Percentiles rank a stretch among this genome's conserved stretches.
These are phyloP conservation scores for Etheostoma spectabile DNA, from an alignment of 2,113 vertebrate genomes.

Conservation along the genomic window DNA sequence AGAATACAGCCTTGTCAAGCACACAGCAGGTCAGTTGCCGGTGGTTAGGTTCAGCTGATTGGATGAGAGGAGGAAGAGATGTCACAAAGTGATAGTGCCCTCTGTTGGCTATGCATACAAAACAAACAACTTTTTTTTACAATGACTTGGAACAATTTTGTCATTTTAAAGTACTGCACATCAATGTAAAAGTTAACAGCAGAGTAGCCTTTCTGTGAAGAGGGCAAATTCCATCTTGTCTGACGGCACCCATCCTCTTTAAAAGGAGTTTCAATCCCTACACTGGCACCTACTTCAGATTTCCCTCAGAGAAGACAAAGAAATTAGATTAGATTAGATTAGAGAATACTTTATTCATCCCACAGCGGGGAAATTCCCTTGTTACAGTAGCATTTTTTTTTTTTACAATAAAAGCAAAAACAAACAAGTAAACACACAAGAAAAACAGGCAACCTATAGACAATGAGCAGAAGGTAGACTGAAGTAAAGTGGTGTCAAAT, in stretches of 20 bases:
- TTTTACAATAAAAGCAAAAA: too few species aligned
- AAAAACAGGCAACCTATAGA: too few species aligned
- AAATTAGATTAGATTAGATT: too few species aligned
- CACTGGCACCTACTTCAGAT: not conserved
- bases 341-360: too few species aligned
- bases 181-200: not conserved
- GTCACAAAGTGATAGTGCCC: constrained; percentile 54
- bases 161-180: not conserved
- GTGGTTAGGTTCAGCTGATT: not conserved
- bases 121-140: not conserved
- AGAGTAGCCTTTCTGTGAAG: not conserved
- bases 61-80: not conserved
- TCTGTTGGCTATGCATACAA: constrained; percentile 39
- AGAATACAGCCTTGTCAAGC: not conserved
- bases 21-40: not conserved
- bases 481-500: too few species aligned
- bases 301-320: not conserved
- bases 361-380: too few species aligned
- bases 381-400: too few species aligned
- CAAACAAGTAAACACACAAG: too few species aligned
- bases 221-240: not conserved
- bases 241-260: not conserved
- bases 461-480: too few species aligned
- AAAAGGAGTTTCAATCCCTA: not conserved
- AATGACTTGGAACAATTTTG: not conserved